These are phyloP conservation scores for Lindbergichthys nudifrons DNA, from an alignment of 2,797 vertebrate genomes.

Conservation along the genomic window DNA sequence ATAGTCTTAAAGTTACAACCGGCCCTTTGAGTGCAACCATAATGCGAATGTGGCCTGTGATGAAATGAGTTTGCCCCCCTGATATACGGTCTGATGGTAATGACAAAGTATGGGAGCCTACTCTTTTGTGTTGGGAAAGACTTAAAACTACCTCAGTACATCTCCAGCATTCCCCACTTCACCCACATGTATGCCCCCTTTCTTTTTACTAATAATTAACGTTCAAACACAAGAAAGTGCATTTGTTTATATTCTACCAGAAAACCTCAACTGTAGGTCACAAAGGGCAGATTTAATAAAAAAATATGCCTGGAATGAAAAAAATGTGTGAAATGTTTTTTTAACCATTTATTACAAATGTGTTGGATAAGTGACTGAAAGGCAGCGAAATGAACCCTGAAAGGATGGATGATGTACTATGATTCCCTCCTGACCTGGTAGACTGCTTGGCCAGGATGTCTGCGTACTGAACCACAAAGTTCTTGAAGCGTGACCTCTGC, in stretches of 20 bases:
- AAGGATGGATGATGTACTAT: neutral
- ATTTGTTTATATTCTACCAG: neutral
- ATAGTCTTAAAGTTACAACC: too few species aligned
- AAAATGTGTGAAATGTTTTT: too few species aligned
- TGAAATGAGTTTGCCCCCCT: too few species aligned
- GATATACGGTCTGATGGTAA: too few species aligned
- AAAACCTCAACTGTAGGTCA: neutral
- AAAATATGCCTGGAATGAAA: too few species aligned
- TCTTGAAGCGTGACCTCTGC: constrained; percentile 91
- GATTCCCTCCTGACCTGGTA: constrained; percentile 87
- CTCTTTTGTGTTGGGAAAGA: too few species aligned
- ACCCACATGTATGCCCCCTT: neutral
- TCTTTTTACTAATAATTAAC: neutral
- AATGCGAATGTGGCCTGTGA: too few species aligned
- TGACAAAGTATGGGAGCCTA: neutral
- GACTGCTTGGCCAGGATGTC: constrained; percentile 94
- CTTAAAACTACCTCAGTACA: too few species aligned
- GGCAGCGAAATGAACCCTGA: neutral
- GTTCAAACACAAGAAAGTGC: neutral
- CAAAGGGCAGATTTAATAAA: neutral
- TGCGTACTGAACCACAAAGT: constrained; percentile 94
- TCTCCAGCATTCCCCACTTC: too few species aligned
- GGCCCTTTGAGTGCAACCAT: too few species aligned
- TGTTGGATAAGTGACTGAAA: neutral
- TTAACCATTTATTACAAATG: neutral